Conservation (phyloP, 2,888 invertebrate genomes). For the Cantharis nigra region DNA sequence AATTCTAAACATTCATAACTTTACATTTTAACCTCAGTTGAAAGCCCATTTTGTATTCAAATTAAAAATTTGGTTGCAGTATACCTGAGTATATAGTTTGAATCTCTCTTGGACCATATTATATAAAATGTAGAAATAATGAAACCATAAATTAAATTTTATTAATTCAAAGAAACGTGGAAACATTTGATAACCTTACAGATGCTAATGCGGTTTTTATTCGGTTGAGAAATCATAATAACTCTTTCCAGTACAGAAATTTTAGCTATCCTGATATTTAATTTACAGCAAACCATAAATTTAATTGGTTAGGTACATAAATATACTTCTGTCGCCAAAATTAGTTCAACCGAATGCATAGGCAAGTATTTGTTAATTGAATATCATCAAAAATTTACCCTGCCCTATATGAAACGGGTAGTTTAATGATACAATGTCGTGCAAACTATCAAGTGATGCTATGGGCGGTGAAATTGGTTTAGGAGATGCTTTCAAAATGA, state of each 20-base stretch:
- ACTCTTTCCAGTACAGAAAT: background rate
- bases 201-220: background rate
- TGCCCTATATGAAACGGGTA: background rate
- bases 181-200: no score
- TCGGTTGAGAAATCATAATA: background rate
- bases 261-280: background rate
- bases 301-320: no score
- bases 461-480: background rate
- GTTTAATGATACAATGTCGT: background rate
- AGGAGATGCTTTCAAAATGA: background rate
- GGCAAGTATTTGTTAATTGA: background rate
- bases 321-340: background rate
- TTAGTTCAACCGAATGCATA: background rate
- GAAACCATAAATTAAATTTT: background rate
- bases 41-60: background rate
- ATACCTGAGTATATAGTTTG: background rate
- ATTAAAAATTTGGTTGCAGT: background rate
- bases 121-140: background rate
- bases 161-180: background rate
- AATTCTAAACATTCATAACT: background rate
- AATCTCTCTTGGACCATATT: background rate
- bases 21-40: background rate
- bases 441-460: background rate
- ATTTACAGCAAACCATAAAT: background rate
- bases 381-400: background rate